Percentiles rank a stretch among this genome's conserved stretches.
Evolutionary conservation across 2,797 vertebrate species (phyloP).

Genomic region (Cossypha niveicapilla): DNA sequence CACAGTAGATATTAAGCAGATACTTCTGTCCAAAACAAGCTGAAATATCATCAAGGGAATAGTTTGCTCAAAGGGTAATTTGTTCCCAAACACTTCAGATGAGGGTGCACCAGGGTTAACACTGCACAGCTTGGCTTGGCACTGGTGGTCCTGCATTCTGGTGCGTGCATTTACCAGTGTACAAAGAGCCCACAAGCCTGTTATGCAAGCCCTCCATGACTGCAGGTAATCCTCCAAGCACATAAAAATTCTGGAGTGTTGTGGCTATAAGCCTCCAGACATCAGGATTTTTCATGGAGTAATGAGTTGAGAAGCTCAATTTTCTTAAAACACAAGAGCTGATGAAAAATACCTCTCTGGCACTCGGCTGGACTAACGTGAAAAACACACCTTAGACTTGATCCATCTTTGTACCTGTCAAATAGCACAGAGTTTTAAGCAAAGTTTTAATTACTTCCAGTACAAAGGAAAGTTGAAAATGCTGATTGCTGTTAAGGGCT

Average conservation of each 20-base stretch:
- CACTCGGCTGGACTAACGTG: neutral
- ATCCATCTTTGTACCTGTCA: neutral
- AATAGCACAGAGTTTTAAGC: neutral
- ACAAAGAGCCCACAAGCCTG: neutral
- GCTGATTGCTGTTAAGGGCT: neutral
- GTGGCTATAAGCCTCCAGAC: neutral
- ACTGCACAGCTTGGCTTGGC: neutral
- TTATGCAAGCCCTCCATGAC: neutral
- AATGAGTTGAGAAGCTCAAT: neutral
- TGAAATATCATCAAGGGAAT: neutral
- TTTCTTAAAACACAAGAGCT: neutral
- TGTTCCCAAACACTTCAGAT: neutral
- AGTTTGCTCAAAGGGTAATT: neutral
- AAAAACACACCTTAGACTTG: neutral
- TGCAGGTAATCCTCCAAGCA: neutral
- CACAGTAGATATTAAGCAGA: neutral
- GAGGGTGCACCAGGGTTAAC: neutral
- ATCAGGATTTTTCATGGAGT: neutral
- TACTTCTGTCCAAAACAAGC: neutral
- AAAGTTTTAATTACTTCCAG: constrained; percentile 13
- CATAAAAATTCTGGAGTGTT: neutral
- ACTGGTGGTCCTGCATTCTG: neutral
- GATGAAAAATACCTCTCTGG: neutral
- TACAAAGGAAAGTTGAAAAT: neutral
- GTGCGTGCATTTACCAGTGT: neutral